Evolutionary conservation across 2,797 vertebrate genomes (phyloP), one percentile per base, ranked within the genome.

Genomic region (Hemibagrus guttatus): DNA sequence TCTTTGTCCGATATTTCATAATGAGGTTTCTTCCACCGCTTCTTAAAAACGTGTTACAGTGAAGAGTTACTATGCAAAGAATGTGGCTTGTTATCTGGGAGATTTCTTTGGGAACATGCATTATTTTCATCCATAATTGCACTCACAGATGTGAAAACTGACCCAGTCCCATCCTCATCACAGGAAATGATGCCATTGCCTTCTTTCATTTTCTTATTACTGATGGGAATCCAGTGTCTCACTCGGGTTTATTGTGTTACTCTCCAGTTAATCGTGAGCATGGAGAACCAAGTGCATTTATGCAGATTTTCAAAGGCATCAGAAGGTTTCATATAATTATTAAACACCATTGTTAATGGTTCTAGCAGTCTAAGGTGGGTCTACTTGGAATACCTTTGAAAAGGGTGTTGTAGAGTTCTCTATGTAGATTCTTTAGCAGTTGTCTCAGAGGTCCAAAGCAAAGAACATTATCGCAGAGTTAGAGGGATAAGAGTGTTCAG

Each of bases 81-180:
- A 52, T 23, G 68, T 21, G 42, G 63, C 63, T 82, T 68, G 80
- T 88, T 92, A 91, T 91, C 87, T 86, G 83, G 69, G 81, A 85
- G 76, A 71, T 84, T 85, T 90, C 66, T 85, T 87, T 86, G 85
- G 83, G 81, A 83, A 87, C 86, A 81, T 85, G 87, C 86, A 89
- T 85, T 91, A 88, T 92, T 89, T 92, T 92, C 66, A 91, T 86
- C 86, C 88, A 83, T 76, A 92, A 89, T 91, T 78, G 89, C 88
- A 84, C 91, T 92, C 91, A 91, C 92, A 94, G 93, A 94, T 95
- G 93, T 93, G 92, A 75, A 83, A 72, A 81, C 59, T 91, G 90
- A 92, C 87, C 89, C 84, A 21, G 90, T 92, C 89, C 88, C 79
- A 84, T 86, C 89, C 49, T 88, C 91, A 91, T 61, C 63, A 83